Evolutionary conservation across 2,797 vertebrate genomes (phyloP).

Genomic region (Nothura maculosa): DNA sequence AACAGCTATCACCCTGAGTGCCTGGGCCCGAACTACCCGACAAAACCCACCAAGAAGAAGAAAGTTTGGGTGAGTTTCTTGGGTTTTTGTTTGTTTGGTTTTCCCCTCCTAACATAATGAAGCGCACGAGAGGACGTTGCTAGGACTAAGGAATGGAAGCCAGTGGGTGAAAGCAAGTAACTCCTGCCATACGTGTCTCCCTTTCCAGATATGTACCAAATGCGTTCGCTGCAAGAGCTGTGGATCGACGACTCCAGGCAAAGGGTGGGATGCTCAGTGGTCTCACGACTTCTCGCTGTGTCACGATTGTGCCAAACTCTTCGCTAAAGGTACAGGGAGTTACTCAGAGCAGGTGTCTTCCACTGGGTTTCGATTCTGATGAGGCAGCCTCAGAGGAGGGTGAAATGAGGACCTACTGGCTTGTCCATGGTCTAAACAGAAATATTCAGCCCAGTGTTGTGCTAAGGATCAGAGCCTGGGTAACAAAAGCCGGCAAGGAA

Average conservation of each 20-base stretch:
- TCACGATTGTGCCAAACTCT: conserved; percentile 98
- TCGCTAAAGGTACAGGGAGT: conserved; percentile 90
- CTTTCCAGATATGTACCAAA: conserved; percentile 94
- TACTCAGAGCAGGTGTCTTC: background rate
- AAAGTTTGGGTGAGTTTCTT: conserved; percentile 92
- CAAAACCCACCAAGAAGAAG: conserved; percentile 98
- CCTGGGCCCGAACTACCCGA: conserved; percentile 99
- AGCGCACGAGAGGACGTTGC: fast-evolving
- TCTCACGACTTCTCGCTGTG: conserved; percentile 99
- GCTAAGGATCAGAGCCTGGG: fast-evolving
- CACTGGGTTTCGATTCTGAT: background rate
- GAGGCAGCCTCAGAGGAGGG: background rate
- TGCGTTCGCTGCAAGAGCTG: conserved; percentile 98
- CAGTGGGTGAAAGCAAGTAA: background rate
- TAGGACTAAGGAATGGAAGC: background rate
- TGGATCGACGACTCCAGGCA: conserved; percentile 96
- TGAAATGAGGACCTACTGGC: background rate
- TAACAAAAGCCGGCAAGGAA: background rate
- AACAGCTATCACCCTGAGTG: conserved; percentile 99
- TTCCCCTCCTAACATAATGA: background rate
- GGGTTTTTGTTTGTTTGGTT: background rate
- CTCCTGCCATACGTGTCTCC: background rate
- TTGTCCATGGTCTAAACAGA: fast-evolving
- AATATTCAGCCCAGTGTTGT: fast-evolving
- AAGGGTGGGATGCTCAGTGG: conserved; percentile 98